Evolutionary conservation across 2,888 invertebrate genomes (phyloP).

Genomic region (Luperina testacea): DNA sequence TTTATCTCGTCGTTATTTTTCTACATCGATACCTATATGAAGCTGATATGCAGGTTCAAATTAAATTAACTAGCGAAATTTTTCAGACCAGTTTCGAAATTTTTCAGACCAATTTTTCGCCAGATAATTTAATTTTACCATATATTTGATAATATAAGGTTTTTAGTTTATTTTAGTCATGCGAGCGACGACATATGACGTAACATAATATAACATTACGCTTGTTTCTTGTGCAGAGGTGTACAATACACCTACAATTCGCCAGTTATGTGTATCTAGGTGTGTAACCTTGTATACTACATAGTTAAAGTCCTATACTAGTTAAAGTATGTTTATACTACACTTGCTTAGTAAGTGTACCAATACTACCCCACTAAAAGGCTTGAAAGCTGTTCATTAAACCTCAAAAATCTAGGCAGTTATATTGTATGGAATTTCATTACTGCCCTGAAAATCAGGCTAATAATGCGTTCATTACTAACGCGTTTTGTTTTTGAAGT

Average conservation of each 20-base stretch:
- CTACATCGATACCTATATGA: not conserved
- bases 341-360: too few species aligned
- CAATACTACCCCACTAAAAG: too few species aligned
- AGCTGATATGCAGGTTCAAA: not conserved
- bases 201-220: not conserved
- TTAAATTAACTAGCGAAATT: not conserved
- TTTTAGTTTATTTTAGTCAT: too few species aligned
- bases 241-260: not conserved
- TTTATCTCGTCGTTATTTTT: not conserved
- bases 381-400: too few species aligned
- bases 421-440: too few species aligned
- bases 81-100: not conserved
- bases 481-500: too few species aligned
- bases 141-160: too few species aligned
- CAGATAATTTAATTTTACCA: not conserved
- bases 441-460: too few species aligned
- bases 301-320: conserved; percentile 10
- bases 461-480: too few species aligned
- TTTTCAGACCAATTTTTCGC: not conserved
- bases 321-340: conserved; percentile 46
- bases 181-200: too few species aligned
- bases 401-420: too few species aligned
- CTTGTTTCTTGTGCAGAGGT: not conserved
- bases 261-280: not conserved
- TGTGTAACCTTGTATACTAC: conserved; percentile 4